Conservation (phyloP, 53 echinoderm and acorn worm species). For the Echinarachnius parma region DNA sequence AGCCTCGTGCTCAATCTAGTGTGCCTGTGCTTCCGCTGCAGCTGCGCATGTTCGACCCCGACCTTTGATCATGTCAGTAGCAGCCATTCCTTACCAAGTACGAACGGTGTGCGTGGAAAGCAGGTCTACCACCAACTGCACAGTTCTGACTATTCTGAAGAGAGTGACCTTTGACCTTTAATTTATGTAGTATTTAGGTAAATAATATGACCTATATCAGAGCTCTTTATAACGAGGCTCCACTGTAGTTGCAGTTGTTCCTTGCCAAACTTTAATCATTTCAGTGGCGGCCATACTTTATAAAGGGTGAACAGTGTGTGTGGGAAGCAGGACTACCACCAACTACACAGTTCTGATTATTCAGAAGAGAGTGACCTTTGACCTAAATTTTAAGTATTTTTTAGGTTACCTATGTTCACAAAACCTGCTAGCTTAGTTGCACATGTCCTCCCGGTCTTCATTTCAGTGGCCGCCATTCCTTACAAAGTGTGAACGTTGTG, state of each 20-base stretch:
- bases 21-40: slow-evolving; percentile 75
- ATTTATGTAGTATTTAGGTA: too few relatives aligned
- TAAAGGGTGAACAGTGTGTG: not conserved
- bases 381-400: too few relatives aligned
- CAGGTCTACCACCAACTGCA: slow-evolving; percentile 22
- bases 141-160: slow-evolving; percentile 11
- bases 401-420: too few relatives aligned
- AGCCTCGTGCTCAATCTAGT: slow-evolving; percentile 82
- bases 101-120: not conserved
- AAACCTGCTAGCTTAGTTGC: too few relatives aligned
- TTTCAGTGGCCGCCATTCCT: not conserved
- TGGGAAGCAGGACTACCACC: slow-evolving; percentile 16
- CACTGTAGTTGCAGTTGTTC: slow-evolving; percentile 70
- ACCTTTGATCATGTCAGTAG: slow-evolving; percentile 3
- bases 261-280: slow-evolving; percentile 8
- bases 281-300: not conserved
- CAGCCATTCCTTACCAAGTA: too few relatives aligned
- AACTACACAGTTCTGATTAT: slow-evolving; percentile 11
- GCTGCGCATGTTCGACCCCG: slow-evolving; percentile 52
- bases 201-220: too few relatives aligned
- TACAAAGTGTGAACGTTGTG: not conserved
- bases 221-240: too few relatives aligned
- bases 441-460: slow-evolving; percentile 14
- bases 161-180: slow-evolving; percentile 22
- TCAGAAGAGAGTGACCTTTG: slow-evolving; percentile 25